phyloP scores from a whole-genome alignment of 2,888 invertebrate species.

The Stenurella melanura region DNA sequence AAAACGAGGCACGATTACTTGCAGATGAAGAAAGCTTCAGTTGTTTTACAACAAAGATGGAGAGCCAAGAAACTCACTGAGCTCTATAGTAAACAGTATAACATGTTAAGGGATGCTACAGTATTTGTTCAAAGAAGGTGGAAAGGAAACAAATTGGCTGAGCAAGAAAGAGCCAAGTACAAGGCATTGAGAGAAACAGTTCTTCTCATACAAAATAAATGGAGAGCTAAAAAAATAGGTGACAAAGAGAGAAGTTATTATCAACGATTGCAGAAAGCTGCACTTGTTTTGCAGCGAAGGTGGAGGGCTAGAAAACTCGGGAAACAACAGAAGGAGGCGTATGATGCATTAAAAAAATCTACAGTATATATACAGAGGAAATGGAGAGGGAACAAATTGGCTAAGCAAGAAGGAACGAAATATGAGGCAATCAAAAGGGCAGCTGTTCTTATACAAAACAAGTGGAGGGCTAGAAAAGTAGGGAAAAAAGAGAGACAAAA shows the following conservation, averaged over 20 bases:
- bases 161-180: too few species aligned
- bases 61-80: slow-evolving; percentile 42
- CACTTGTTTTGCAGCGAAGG: slow-evolving; percentile 43
- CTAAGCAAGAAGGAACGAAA: slow-evolving; percentile 50
- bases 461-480: slow-evolving; percentile 15
- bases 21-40: neutral
- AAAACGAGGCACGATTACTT: slow-evolving; percentile 48
- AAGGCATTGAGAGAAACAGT: too few species aligned
- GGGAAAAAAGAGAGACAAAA: slow-evolving; percentile 12
- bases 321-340: slow-evolving; percentile 54
- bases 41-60: slow-evolving; percentile 40
- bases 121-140: too few species aligned
- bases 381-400: slow-evolving; percentile 61
- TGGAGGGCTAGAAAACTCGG: slow-evolving; percentile 52
- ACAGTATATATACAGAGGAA: slow-evolving; percentile 50
- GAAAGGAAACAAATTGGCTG: too few species aligned
- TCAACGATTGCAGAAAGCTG: slow-evolving; percentile 54
- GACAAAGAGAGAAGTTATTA: slow-evolving; percentile 54
- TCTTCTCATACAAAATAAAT: slow-evolving; percentile 73
- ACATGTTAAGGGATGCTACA: neutral
- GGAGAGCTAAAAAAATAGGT: slow-evolving; percentile 63
- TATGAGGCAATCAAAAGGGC: slow-evolving; percentile 47
- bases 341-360: slow-evolving; percentile 64
- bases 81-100: slow-evolving; percentile 50
- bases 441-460: neutral